These are phyloP conservation scores for Rhabdomys dilectus DNA, from an alignment of 2,113 vertebrate species.

Conservation along the genomic window DNA sequence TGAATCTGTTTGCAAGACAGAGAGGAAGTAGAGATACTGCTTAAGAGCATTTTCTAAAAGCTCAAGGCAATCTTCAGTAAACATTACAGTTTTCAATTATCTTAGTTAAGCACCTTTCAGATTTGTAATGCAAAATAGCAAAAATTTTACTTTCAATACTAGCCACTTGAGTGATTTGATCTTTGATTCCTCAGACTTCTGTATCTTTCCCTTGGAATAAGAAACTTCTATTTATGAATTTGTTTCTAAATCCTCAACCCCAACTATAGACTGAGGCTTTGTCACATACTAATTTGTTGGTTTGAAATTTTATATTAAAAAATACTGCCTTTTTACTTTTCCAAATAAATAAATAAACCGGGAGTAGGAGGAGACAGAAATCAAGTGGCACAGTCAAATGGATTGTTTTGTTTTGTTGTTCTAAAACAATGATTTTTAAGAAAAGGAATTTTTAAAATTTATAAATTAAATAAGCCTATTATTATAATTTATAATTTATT, in stretches of 20 bases:
- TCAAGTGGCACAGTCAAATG: slow-evolving; percentile 60
- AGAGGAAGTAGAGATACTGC: slow-evolving; percentile 45
- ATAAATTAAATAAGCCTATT: no score
- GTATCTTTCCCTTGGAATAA: slow-evolving; percentile 55
- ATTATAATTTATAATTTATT: no score
- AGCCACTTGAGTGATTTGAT: slow-evolving; percentile 46
- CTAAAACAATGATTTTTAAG: slow-evolving; percentile 19
- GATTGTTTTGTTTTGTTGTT: slow-evolving; percentile 70
- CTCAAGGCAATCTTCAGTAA: slow-evolving; percentile 42
- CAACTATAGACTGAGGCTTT: slow-evolving; percentile 54
- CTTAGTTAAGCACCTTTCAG: slow-evolving; percentile 47
- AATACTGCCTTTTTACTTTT: slow-evolving; percentile 73
- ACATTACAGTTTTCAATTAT: slow-evolving; percentile 21
- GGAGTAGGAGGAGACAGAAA: slow-evolving; percentile 70
- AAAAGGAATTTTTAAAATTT: slow-evolving; percentile 46
- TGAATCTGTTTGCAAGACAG: slow-evolving; percentile 48
- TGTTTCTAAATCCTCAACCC: slow-evolving; percentile 67
- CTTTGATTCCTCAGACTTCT: slow-evolving; percentile 65
- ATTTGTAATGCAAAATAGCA: slow-evolving; percentile 58
- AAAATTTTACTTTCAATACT: slow-evolving; percentile 51
- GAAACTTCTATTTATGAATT: slow-evolving; percentile 63
- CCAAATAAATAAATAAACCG: slow-evolving; percentile 65
- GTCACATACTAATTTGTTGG: neutral
- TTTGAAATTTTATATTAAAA: slow-evolving; percentile 67
- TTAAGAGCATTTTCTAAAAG: slow-evolving; percentile 63